Conservation (phyloP, 1,140 invertebrate species). For the Yoshiicerus persimilis region DNA sequence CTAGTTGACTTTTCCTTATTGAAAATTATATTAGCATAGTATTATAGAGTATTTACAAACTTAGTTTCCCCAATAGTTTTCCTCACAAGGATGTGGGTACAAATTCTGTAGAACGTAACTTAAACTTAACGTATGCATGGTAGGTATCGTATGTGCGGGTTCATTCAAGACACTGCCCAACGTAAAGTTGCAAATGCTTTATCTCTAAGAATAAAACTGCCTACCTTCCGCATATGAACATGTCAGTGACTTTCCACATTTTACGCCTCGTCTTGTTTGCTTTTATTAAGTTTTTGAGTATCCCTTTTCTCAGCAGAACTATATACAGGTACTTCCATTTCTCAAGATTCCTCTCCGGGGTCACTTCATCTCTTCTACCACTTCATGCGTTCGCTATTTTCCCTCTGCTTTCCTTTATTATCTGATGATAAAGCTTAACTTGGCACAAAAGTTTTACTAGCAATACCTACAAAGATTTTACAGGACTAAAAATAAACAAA, state of each 20-base stretch:
- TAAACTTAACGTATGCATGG: background rate
- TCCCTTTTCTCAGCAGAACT: background rate
- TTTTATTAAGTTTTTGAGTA: background rate
- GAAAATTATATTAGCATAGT: no score
- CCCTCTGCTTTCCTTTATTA: no score
- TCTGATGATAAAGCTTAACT: no score
- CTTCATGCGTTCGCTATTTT: background rate
- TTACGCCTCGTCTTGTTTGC: background rate
- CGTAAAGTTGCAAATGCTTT: no score
- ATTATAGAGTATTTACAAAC: no score
- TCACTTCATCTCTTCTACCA: background rate
- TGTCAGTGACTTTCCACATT: background rate
- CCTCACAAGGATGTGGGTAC: no score
- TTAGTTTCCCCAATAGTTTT: no score
- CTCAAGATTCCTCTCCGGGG: background rate
- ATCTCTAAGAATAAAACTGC: background rate
- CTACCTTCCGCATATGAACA: background rate
- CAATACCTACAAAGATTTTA: no score
- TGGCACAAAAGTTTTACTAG: background rate
- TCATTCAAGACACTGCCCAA: background rate
- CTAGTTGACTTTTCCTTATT: background rate
- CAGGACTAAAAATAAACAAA: no score
- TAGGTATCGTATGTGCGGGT: background rate
- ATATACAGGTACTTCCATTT: background rate
- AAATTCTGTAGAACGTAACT: no score